These are phyloP conservation scores for Echeneis naucrates DNA, from an alignment of 2,797 vertebrate species.

Conservation along the genomic window DNA sequence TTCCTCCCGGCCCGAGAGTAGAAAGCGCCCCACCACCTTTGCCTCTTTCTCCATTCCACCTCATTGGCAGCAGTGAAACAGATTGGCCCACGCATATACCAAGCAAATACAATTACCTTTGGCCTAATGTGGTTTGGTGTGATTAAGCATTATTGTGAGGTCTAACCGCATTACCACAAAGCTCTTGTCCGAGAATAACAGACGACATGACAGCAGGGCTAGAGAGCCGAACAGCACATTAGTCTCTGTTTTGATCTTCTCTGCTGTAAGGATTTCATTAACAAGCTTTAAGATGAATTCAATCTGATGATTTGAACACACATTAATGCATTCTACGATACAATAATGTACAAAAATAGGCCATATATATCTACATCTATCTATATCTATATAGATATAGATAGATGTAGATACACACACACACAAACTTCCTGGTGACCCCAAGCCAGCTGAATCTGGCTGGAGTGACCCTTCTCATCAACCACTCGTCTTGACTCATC, in stretches of 20 bases:
- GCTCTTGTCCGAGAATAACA: constrained; percentile 81
- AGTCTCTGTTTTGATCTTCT: constrained; percentile 75
- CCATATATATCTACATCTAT: constrained; percentile 17
- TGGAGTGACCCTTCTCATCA: constrained; percentile 78
- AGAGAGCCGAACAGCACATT: constrained; percentile 71
- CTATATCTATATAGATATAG: too few species aligned
- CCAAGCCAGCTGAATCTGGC: constrained; percentile 74
- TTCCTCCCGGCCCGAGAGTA: constrained; percentile 53
- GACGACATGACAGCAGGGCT: constrained; percentile 81
- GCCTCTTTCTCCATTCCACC: constrained; percentile 49
- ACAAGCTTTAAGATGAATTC: constrained; percentile 67
- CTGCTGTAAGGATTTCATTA: constrained; percentile 76
- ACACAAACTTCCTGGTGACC: constrained; percentile 60
- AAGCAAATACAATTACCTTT: constrained; percentile 84
- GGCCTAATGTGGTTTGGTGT: constrained; percentile 83
- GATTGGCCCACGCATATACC: constrained; percentile 77
- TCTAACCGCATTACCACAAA: constrained; percentile 80
- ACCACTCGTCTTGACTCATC: constrained; percentile 79
- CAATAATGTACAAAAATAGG: constrained; percentile 53
- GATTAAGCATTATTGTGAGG: constrained; percentile 84
- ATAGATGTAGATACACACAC: constrained; percentile 3
- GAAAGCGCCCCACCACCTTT: constrained; percentile 31
- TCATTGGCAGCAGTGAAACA: constrained; percentile 76
- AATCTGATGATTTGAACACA: constrained; percentile 64
- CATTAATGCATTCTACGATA: constrained; percentile 56